Percentiles rank a stretch among this genome's conserved stretches.
phyloP scores from a whole-genome alignment of 2,888 invertebrate species.

The Campoletis raptor region DNA sequence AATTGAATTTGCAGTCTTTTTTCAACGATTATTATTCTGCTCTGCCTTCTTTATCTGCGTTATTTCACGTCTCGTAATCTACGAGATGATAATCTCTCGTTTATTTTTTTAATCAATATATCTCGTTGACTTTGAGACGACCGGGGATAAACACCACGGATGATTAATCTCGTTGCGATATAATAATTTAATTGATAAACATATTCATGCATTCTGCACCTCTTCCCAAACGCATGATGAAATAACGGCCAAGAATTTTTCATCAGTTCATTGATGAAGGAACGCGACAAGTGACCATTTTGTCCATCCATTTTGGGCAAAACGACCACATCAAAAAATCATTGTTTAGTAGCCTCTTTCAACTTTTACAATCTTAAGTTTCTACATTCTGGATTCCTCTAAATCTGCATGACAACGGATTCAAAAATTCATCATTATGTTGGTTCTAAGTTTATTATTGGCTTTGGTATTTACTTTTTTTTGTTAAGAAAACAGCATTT shows the following conservation, averaged over 20 bases:
- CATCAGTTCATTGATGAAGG: background rate
- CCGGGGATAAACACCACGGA: background rate
- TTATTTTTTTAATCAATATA: background rate
- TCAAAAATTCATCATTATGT: background rate
- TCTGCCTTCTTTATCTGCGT: background rate
- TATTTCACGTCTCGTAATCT: background rate
- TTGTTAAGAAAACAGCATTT: too few species aligned
- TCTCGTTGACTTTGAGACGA: slow-evolving; percentile 20
- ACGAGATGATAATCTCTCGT: background rate
- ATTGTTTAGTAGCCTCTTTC: background rate
- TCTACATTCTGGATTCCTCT: too few species aligned
- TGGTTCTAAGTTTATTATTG: background rate
- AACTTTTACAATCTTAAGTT: background rate
- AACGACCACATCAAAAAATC: background rate
- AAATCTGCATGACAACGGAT: background rate
- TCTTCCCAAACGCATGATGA: background rate
- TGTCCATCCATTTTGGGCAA: background rate
- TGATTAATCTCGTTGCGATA: background rate
- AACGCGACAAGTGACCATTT: background rate
- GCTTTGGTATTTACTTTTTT: background rate
- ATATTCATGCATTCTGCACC: background rate
- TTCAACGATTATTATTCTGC: background rate
- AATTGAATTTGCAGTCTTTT: background rate
- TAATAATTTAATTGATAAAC: background rate
- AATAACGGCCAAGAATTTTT: background rate